Conservation (phyloP, 2,888 invertebrate species). For the Drosophila setosimentum region DNA sequence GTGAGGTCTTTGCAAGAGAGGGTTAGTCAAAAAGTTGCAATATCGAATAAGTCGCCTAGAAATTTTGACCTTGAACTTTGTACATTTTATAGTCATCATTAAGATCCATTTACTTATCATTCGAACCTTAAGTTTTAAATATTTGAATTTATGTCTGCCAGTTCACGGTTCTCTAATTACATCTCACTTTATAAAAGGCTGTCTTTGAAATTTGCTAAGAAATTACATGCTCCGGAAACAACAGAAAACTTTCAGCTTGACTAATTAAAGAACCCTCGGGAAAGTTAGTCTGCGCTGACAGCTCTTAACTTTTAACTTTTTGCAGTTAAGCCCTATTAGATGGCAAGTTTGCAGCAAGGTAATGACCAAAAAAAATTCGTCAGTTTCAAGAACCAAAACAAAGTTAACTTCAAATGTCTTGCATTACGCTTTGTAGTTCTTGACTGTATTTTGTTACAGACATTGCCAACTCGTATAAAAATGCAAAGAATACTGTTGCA, state of each 20-base stretch:
- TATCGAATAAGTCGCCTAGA: not conserved
- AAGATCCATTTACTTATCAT: not conserved
- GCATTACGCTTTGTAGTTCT: not conserved
- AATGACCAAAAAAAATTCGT: conserved; percentile 26
- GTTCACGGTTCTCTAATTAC: not conserved
- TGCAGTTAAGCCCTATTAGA: conserved; percentile 45
- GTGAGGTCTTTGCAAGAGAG: conserved; percentile 3
- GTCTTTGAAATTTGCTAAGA: not conserved
- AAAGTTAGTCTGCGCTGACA: conserved; percentile 16
- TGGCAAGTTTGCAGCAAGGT: conserved; percentile 44
- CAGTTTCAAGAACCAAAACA: conserved; percentile 22
- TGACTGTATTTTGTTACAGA: conserved; percentile 19
- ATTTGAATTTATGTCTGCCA: not conserved
- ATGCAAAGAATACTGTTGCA: conserved; percentile 8
- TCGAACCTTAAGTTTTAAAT: not conserved
- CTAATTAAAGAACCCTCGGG: conserved; percentile 35
- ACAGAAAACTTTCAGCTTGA: not conserved
- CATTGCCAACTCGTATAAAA: not conserved
- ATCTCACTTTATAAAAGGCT: not conserved
- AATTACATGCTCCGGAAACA: not conserved
- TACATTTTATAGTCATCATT: not conserved
- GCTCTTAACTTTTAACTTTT: conserved; percentile 53
- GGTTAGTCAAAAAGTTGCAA: conserved; percentile 1
- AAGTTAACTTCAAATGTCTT: conserved; percentile 47
- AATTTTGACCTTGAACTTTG: not conserved